phyloP scores from a whole-genome alignment of 2,797 vertebrate genomes.

The Apodemus agrarius region DNA sequence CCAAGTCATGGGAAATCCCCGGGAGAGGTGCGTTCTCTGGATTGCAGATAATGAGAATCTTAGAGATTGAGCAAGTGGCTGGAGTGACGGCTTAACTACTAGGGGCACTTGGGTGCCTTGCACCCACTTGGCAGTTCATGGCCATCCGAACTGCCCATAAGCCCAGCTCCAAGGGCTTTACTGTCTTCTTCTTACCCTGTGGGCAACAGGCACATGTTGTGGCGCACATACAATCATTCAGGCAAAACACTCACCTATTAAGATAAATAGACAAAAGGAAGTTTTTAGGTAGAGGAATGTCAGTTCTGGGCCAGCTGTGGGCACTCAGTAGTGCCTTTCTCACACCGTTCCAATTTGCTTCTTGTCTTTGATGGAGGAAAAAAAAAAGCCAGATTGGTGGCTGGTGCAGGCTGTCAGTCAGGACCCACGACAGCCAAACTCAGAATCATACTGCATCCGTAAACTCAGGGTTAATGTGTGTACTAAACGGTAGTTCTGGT shows the following conservation, averaged over 20 bases:
- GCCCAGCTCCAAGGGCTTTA: background rate
- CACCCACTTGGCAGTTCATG: background rate
- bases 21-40: background rate
- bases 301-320: background rate
- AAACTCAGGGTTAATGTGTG: background rate
- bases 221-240: background rate
- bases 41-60: background rate
- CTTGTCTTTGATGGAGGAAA: background rate
- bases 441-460: background rate
- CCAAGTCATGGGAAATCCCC: background rate
- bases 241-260: background rate
- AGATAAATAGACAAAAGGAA: background rate
- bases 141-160: no score
- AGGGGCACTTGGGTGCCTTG: background rate
- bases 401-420: no score
- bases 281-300: background rate
- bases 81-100: background rate
- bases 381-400: no score
- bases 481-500: background rate
- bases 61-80: background rate
- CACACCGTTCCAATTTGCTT: background rate
- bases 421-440: background rate
- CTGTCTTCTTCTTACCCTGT: background rate
- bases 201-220: background rate
- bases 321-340: background rate